Evolutionary conservation across 2,888 invertebrate species (phyloP).

Genomic region (Drosophila ochracea): DNA sequence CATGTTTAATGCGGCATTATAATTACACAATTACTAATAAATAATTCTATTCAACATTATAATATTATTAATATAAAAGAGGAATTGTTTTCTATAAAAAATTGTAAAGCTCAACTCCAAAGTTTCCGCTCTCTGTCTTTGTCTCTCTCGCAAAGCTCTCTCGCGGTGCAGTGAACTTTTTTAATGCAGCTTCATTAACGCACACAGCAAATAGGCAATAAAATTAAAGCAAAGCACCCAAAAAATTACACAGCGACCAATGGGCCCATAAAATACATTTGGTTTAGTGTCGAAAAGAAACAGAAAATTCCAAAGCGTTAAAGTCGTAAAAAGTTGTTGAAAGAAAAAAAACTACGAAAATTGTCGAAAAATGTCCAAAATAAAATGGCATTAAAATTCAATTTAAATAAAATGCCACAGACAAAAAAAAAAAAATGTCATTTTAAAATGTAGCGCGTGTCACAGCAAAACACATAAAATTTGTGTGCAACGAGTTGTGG

Average conservation of each 20-base stretch:
- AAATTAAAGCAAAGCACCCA: constrained; percentile 69
- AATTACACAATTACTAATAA: background rate
- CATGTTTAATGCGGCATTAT: background rate
- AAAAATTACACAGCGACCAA: constrained; percentile 51
- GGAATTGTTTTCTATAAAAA: background rate
- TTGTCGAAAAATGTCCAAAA: constrained; percentile 48
- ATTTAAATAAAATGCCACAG: constrained; percentile 62
- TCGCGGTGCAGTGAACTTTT: constrained; percentile 32
- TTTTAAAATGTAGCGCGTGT: constrained; percentile 76
- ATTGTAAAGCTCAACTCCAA: constrained; percentile 3
- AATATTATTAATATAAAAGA: no score
- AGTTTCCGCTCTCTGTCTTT: background rate
- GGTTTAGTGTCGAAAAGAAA: constrained; percentile 18
- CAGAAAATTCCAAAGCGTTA: constrained; percentile 73
- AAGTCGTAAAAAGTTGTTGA: constrained; percentile 63
- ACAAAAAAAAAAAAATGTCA: constrained; percentile 8
- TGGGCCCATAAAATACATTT: constrained; percentile 61
- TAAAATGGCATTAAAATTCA: constrained; percentile 70
- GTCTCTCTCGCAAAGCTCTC: constrained; percentile 1
- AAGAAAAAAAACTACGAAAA: constrained; percentile 58
- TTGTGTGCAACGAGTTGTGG: constrained; percentile 31
- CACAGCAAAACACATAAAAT: constrained; percentile 54
- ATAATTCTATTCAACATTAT: background rate
- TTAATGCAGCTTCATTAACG: constrained; percentile 31
- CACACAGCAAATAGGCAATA: constrained; percentile 58